Percentiles rank a stretch among this genome's conserved stretches.
phyloP scores from a whole-genome alignment of 2,113 vertebrate genomes.

The Sphyrna mokarran region DNA sequence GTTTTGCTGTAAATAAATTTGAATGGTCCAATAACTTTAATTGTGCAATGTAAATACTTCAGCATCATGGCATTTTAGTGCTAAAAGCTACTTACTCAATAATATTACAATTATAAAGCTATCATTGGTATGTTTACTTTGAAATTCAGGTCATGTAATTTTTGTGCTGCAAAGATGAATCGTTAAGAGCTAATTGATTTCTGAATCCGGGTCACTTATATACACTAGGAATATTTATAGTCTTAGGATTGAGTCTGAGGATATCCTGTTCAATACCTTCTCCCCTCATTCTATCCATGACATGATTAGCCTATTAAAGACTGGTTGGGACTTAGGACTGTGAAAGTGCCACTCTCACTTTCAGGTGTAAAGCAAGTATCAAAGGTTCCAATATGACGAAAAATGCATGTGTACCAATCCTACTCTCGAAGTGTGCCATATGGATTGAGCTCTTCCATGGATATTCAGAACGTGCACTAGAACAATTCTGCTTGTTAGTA shows the following conservation, averaged over 20 bases:
- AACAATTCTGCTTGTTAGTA: background rate
- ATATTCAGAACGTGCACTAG: background rate
- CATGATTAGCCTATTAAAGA: background rate
- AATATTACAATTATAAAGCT: background rate
- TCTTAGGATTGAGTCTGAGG: background rate
- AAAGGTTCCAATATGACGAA: background rate
- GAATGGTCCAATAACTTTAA: background rate
- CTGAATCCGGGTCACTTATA: background rate
- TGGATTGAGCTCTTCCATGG: background rate
- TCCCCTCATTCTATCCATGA: background rate
- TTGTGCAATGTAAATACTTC: background rate
- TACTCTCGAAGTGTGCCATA: background rate
- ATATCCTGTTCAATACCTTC: background rate
- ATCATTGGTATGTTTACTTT: background rate
- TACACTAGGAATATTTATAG: background rate
- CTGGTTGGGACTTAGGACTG: background rate
- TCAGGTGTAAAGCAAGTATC: background rate
- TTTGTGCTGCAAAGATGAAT: background rate
- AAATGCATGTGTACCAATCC: background rate
- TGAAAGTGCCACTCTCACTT: background rate
- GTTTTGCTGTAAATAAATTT: background rate
- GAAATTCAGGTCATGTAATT: background rate
- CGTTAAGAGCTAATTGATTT: background rate
- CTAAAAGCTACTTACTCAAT: background rate
- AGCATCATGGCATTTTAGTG: background rate